These are phyloP conservation scores for Eristalinus aeneus DNA, from an alignment of 2,888 invertebrate genomes.

Conservation along the genomic window DNA sequence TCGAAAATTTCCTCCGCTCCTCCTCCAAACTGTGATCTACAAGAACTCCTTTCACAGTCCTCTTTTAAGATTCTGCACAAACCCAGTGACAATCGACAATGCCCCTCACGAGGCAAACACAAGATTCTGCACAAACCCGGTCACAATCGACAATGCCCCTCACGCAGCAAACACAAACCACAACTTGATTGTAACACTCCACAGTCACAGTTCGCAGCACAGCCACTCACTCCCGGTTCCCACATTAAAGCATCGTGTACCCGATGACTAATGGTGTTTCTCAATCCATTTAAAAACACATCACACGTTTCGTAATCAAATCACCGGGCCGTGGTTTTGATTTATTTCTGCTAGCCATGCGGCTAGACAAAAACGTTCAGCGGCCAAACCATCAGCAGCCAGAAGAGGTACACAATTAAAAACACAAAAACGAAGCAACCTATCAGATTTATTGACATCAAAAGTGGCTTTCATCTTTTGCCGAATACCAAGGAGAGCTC, in stretches of 20 bases:
- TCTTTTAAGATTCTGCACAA: too few species aligned
- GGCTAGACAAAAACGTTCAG: slow-evolving; percentile 21
- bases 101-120: neutral
- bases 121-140: neutral
- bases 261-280: slow-evolving; percentile 7
- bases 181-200: neutral
- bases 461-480: slow-evolving; percentile 60
- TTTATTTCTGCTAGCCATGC: slow-evolving; percentile 12
- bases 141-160: neutral
- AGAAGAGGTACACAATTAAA: neutral
- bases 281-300: slow-evolving; percentile 9
- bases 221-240: neutral
- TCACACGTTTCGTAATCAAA: slow-evolving; percentile 23
- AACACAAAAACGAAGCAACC: neutral
- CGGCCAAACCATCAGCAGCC: neutral
- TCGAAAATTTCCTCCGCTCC: too few species aligned
- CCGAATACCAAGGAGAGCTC: slow-evolving; percentile 29
- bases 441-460: slow-evolving; percentile 55
- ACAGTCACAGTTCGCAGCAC: neutral
- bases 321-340: slow-evolving; percentile 9
- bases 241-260: neutral
- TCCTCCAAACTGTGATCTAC: too few species aligned
- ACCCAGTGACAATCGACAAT: too few species aligned
- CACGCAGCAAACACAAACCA: neutral
- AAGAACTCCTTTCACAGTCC: too few species aligned